phyloP scores from a whole-genome alignment of 2,797 vertebrate species.

The Pseudocheirus occidentalis region DNA sequence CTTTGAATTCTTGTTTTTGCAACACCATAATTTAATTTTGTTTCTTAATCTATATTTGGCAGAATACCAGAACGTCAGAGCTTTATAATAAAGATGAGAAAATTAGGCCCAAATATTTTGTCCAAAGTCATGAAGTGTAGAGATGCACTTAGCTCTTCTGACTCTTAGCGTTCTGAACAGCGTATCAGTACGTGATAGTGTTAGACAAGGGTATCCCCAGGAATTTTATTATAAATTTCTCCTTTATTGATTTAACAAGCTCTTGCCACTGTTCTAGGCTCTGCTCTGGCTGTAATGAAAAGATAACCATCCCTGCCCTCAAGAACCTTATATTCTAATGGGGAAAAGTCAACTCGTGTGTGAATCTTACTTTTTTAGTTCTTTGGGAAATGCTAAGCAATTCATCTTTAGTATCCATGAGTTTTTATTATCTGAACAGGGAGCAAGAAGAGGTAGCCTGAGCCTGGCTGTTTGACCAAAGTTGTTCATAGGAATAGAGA shows the following conservation, averaged over 20 bases:
- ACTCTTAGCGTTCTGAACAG: not conserved
- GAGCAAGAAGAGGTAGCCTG: not conserved
- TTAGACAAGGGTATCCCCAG: not conserved
- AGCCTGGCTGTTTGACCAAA: not conserved
- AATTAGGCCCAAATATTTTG: not conserved
- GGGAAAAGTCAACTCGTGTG: not conserved
- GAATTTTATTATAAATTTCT: not conserved
- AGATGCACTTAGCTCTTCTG: not conserved
- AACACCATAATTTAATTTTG: not conserved
- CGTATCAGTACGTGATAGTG: not conserved
- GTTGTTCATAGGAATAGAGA: not conserved
- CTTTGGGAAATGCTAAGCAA: not conserved
- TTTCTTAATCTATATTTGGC: not conserved
- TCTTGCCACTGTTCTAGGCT: not conserved
- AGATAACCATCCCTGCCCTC: not conserved
- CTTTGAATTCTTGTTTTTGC: not conserved
- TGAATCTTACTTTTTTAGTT: not conserved
- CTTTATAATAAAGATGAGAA: not conserved
- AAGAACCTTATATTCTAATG: not conserved
- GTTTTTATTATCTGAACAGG: not conserved
- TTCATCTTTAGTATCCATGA: not conserved
- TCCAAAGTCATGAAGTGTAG: not conserved
- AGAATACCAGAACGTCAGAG: not conserved
- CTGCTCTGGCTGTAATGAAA: not conserved
- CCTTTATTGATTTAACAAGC: not conserved